Evolutionary conservation across 2,113 vertebrate species (phyloP).

Genomic region (Petaurus breviceps): DNA sequence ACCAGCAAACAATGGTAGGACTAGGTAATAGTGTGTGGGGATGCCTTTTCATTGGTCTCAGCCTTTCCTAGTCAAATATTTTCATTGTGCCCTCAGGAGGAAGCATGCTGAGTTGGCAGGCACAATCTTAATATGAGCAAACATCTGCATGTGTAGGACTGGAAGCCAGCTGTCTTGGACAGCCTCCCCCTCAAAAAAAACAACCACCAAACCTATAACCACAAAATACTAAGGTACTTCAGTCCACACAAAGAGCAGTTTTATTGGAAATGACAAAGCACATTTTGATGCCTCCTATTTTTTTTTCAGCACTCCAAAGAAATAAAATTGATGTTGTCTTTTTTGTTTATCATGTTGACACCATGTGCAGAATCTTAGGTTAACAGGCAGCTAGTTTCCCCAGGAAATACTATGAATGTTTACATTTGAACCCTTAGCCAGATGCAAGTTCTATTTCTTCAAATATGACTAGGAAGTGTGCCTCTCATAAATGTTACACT

Average conservation of each 20-base stretch:
- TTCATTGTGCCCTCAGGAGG: neutral
- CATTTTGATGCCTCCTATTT: neutral
- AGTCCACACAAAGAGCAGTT: neutral
- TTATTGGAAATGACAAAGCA: neutral
- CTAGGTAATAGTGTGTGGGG: neutral
- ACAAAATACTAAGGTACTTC: neutral
- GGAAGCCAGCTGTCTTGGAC: neutral
- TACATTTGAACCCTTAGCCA: neutral
- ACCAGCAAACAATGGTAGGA: neutral
- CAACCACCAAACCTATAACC: neutral
- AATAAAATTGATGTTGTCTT: neutral
- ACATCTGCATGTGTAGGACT: rapidly evolving
- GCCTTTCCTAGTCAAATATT: neutral
- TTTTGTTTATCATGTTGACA: neutral
- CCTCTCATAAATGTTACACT: neutral
- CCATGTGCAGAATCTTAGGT: neutral
- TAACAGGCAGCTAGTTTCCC: neutral
- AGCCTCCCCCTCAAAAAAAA: neutral
- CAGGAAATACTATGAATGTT: constrained; percentile 38
- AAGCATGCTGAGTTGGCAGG: neutral
- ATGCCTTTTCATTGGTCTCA: rapidly evolving
- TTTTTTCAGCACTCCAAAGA: neutral
- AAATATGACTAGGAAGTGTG: neutral
- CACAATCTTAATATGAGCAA: neutral
- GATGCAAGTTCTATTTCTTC: neutral